These are phyloP conservation scores for Myotis myotis DNA, from an alignment of 2,797 vertebrate species.

Conservation along the genomic window DNA sequence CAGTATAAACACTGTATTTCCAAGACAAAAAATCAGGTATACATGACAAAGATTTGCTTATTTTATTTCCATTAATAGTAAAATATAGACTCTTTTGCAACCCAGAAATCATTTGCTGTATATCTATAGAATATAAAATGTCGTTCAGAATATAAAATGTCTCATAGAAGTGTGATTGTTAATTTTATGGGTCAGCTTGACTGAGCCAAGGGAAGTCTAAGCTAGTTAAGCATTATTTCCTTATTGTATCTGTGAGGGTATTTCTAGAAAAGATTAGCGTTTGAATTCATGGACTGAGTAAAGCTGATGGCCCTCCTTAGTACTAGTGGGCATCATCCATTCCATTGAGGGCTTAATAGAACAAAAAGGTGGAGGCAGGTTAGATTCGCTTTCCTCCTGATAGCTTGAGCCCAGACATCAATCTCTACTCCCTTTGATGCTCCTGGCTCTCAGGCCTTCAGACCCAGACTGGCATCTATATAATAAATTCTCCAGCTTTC, in stretches of 20 bases:
- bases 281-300: neutral
- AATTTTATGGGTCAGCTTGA: neutral
- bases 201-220: neutral
- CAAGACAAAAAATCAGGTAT: neutral
- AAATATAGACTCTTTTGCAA: neutral
- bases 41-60: slow-evolving; percentile 10
- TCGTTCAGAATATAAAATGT: neutral
- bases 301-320: neutral
- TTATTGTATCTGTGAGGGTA: neutral
- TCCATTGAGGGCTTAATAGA: neutral
- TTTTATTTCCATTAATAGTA: neutral
- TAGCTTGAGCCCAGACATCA: neutral
- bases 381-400: neutral
- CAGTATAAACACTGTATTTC: neutral
- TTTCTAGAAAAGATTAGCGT: neutral
- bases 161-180: neutral
- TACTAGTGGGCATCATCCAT: neutral
- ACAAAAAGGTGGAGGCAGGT: neutral
- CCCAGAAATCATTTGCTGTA: neutral
- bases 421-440: neutral
- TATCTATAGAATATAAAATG: neutral
- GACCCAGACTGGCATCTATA: neutral
- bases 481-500: neutral
- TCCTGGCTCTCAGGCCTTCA: neutral
- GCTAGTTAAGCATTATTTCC: neutral